Evolutionary conservation across 2,888 invertebrate species (phyloP).

Genomic region (Psylliodes chrysocephalus): DNA sequence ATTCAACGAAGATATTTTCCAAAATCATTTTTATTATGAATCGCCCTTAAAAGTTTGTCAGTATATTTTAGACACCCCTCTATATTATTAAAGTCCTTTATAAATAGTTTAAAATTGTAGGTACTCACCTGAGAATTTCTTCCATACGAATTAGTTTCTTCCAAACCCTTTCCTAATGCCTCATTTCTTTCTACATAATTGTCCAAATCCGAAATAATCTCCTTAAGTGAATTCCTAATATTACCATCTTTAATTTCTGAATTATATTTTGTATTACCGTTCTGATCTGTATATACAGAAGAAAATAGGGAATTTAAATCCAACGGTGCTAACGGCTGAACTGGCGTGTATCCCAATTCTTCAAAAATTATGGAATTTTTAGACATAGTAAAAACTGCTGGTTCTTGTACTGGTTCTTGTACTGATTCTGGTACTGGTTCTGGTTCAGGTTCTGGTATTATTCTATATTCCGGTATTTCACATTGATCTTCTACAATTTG

Average conservation of each 20-base stretch:
- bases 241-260: conserved; percentile 67
- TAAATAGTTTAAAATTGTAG: too few relatives aligned
- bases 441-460: conserved; percentile 2
- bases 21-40: too few relatives aligned
- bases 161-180: conserved; percentile 48
- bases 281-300: conserved; percentile 33
- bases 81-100: too few relatives aligned
- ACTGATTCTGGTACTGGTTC: neutral
- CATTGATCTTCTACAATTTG: neutral
- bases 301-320: conserved; percentile 36
- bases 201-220: conserved; percentile 72
- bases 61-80: too few relatives aligned
- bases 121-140: conserved; percentile 35
- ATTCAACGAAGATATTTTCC: too few relatives aligned
- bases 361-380: conserved; percentile 23
- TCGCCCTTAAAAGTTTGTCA: too few relatives aligned
- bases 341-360: conserved; percentile 43
- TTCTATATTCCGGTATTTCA: neutral
- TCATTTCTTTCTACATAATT: conserved; percentile 67
- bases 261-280: conserved; percentile 27
- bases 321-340: conserved; percentile 41
- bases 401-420: neutral
- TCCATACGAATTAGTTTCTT: conserved; percentile 29
- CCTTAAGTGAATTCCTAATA: conserved; percentile 69
- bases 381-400: too few relatives aligned